Evolutionary conservation across 2,113 vertebrate genomes (phyloP), one percentile per base, ranked within the genome.

Genomic region (Ifrita kowaldi): DNA sequence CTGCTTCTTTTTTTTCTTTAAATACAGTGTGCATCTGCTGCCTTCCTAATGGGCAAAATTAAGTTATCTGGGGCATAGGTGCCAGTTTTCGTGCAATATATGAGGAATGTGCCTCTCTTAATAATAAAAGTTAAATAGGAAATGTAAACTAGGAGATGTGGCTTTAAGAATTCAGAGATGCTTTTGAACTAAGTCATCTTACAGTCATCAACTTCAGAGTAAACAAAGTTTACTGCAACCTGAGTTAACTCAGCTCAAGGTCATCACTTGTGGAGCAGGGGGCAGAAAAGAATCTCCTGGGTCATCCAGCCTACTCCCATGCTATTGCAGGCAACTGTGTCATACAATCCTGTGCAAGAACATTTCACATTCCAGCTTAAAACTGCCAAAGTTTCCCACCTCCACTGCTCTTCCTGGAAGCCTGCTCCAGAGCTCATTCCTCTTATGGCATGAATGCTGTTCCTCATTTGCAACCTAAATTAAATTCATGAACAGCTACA

Each of bases 181-280:
- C 59, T 94, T 96, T 85, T 85, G 87, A 89, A 80, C 60, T 41
- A 95, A 96, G 78, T 90, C 89, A 90, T 81, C 73, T 47, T 52
- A 73, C n/a, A 86, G 79, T 57, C 73, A 65, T 49, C 69, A 60
- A 8, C 46, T 87, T 87, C 33, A 91, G 46, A 73, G 77, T 69
- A 94, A 94, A 95, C 70, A 93, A 78, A 84, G 28, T 78, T 93
- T 78, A 89, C 77, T 92, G 78, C 77, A 93, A 91, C 75, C 81
- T 87, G 89, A 93, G 84, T 77, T 93, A 76, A 85, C 42, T 67
- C 84, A 46, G 87, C 69, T 96, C 95, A 97, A 94, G 95, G 90
- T 95, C 93, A 93, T 28, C 18, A 28, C 35, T 77, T 91, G 50
- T 19, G 13, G 77, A 92, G 27, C 56, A 74, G 28, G 7, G 53